Base-by-base conservation (phyloP, 2,888 invertebrate genomes). In the Drosophila leonis region DNA sequence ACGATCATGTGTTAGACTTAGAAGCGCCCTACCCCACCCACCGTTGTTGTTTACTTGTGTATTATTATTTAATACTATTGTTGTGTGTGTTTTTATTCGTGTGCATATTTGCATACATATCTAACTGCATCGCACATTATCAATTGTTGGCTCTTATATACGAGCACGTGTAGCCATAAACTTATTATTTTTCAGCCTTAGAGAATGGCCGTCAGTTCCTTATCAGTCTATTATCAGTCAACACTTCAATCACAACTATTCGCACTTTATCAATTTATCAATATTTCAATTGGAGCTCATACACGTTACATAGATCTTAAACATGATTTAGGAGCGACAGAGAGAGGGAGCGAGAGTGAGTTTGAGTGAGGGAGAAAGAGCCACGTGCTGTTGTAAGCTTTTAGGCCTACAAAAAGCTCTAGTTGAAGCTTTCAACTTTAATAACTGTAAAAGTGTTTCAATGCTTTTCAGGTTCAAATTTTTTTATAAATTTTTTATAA, bases 1-100 rank as follows among this genome's bases (percentile, higher is more conserved):
- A 61, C 70, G 68, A 78, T 77, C 87, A 72, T 81, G 81, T 83
- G 82, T 68, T 83, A 66, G 54, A 46, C 65, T 62, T 71, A 67
- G 56, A 60, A 82, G 65, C 70, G 33, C 66, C 37, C 57, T 49
- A n/a, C 46, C 57, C 46, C 55, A 29, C 55, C 29, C 13, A n/a
- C 18, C 44, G 51, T 52, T 35, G 44, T 48, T 42, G 48, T 13
- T 57, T 37, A 18, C 27, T 37, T 37, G 8, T 18, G 13, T n/a
- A 72, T 78, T 78, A 78, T 75, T 66, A 78, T 75, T 66, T n/a
- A 60, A 75, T 52, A 74, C 46, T 49, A 42, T n/a, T 33, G 33
- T 20, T n/a, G 46, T 31, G 48, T 6, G 49, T 54, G 39, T 7
- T 24, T 55, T 18, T n/a, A 15, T 46, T 15, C 6, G 49, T 33